phyloP scores from a whole-genome alignment of 2,888 invertebrate species.

The Oxycera nigricornis region DNA sequence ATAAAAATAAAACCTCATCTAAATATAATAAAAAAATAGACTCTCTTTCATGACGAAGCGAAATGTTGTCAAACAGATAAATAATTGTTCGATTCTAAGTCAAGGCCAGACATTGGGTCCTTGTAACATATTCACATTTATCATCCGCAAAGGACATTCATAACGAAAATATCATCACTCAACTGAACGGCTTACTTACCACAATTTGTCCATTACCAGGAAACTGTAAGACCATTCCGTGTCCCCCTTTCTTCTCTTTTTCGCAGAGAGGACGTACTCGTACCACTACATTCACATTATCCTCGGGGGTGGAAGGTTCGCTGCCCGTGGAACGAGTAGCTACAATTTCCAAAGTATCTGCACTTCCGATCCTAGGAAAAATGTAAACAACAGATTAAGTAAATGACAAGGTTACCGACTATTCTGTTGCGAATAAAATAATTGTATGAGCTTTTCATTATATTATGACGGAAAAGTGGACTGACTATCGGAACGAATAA shows the following conservation, averaged over 20 bases:
- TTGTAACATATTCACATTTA: background rate
- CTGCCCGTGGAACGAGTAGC: conserved; percentile 61
- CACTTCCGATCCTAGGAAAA: conserved; percentile 58
- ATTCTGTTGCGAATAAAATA: background rate
- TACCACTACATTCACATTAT: conserved; percentile 89
- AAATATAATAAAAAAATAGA: background rate
- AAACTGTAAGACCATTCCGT: conserved; percentile 77
- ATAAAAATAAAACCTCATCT: background rate
- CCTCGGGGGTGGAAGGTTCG: conserved; percentile 66
- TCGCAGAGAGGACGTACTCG: conserved; percentile 82
- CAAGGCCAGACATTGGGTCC: background rate
- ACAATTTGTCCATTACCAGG: conserved; percentile 89
- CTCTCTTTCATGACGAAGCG: too few relatives aligned
- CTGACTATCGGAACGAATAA: too few relatives aligned
- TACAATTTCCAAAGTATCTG: conserved; percentile 60
- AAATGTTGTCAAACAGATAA: background rate
- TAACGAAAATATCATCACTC: conserved; percentile 9
- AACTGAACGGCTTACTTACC: conserved; percentile 50
- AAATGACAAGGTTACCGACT: background rate
- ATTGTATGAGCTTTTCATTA: background rate
- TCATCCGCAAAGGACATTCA: background rate
- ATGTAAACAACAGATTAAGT: conserved; percentile 13
- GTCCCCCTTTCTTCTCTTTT: conserved; percentile 74
- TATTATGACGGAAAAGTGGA: too few relatives aligned
- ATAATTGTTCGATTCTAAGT: background rate